Percentiles rank a stretch among this genome's conserved stretches.
phyloP scores from a whole-genome alignment of 1,140 invertebrate genomes.

The Hyles euphorbiae region DNA sequence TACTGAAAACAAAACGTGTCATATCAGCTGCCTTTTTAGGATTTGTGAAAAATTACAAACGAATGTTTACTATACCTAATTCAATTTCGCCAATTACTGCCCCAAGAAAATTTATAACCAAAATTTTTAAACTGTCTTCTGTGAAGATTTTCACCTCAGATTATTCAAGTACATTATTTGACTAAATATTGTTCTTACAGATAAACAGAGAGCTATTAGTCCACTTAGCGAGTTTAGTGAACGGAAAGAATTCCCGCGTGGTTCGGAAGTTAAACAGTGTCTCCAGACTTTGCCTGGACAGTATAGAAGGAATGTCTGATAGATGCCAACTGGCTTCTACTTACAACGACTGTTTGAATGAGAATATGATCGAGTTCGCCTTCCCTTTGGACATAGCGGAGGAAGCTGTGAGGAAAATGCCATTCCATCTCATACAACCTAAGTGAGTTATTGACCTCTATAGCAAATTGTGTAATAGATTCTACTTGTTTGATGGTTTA shows the following conservation, averaged over 20 bases:
- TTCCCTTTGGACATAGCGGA: constrained; percentile 66
- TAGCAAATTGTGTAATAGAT: too few relatives aligned
- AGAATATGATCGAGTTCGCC: constrained; percentile 65
- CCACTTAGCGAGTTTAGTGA: constrained; percentile 58
- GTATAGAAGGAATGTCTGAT: constrained; percentile 60
- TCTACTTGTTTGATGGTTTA: too few relatives aligned
- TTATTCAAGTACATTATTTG: too few relatives aligned
- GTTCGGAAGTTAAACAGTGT: constrained; percentile 58
- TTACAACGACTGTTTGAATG: constrained; percentile 65
- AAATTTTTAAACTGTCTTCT: too few relatives aligned
- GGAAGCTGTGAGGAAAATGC: constrained; percentile 64
- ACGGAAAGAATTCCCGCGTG: constrained; percentile 61
- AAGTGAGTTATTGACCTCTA: constrained; percentile 45
- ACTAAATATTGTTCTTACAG: constrained; percentile 23
- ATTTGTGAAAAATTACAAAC: too few relatives aligned
- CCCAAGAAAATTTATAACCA: too few relatives aligned
- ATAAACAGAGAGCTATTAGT: constrained; percentile 58
- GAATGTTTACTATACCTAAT: too few relatives aligned
- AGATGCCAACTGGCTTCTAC: constrained; percentile 61
- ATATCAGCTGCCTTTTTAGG: too few relatives aligned
- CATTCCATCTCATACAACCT: constrained; percentile 63
- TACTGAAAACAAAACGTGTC: too few relatives aligned
- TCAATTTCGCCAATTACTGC: too few relatives aligned
- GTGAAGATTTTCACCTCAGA: too few relatives aligned
- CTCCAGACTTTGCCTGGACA: constrained; percentile 57